Evolutionary conservation across 2,888 invertebrate genomes (phyloP), one percentile per base, ranked within the genome.

Genomic region (Ichneumon xanthorius): DNA sequence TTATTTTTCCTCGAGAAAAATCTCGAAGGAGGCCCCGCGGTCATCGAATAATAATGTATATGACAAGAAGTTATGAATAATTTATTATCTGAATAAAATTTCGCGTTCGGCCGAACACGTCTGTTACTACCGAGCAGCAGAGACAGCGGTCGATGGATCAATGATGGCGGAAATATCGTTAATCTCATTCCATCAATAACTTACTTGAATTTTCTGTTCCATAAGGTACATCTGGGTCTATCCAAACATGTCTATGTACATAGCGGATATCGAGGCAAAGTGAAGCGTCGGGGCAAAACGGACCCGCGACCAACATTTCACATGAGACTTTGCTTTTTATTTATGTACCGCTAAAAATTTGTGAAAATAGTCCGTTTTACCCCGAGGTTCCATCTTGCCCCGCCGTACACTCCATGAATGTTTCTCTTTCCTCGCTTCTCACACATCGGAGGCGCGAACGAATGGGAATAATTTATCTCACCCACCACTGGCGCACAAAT

Each of bases 381-480:
- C 45, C 14, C 45, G 45, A 14, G 45, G 14, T 45, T 45, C 14
- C 45, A 45, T 45, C 4, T 45, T 45, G 14, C 14, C 53, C 19
- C 26, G 33, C 3, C 30, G 19, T 45, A 45, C 45, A 11, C 45
- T 58, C 37, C 22, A 37, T 71, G 50, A 22, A 19, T 61, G 45
- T 65, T 45, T n/a, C 40, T 26, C 26, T 9, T 30, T 61, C 40
- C 19, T 30, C 45, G 40, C 11, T 61, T 58, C 30, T 48, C 50
- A 68, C 53, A n/a, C 11, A 63, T 14, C 48, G 19, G 45, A n/a
- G 26, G 58, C 67, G 65, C 50, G 67, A 67, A 50, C 45, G 37
- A 40, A 84, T 78, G 48, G 65, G 65, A 84, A 81, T 84, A 75
- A 81, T 79, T 78, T 73, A 79, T 84, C 81, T 78, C 67, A 70